These are phyloP conservation scores for Brachyistius frenatus DNA, from an alignment of 2,113 vertebrate genomes.

Conservation along the genomic window DNA sequence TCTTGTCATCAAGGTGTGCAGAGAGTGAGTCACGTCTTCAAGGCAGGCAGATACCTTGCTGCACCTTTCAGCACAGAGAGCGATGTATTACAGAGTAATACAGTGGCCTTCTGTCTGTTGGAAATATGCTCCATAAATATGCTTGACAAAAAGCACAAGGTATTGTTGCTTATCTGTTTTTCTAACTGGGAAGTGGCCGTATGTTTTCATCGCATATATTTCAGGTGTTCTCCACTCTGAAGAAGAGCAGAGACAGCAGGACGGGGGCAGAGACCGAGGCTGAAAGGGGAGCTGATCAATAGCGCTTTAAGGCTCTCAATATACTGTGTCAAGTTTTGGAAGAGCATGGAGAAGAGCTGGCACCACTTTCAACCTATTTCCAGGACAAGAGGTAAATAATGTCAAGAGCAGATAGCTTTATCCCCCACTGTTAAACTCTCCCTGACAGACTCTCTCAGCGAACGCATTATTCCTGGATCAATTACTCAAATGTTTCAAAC, in stretches of 20 bases:
- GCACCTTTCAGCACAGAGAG: constrained; percentile 38
- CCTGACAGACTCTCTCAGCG: constrained; percentile 55
- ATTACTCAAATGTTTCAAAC: constrained; percentile 26
- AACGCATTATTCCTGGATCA: constrained; percentile 32
- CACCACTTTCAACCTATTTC: constrained; percentile 84
- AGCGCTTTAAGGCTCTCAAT: constrained; percentile 84
- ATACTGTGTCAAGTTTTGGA: constrained; percentile 83
- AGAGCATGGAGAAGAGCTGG: constrained; percentile 86
- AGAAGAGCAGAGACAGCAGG: constrained; percentile 47
- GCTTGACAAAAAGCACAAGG: constrained; percentile 31
- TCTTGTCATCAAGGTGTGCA: constrained; percentile 62
- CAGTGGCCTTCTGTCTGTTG: constrained; percentile 26
- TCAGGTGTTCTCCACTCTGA: constrained; percentile 12
- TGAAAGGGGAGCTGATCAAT: constrained; percentile 51
- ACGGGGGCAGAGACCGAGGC: constrained; percentile 64
- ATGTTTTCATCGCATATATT: constrained; percentile 21
- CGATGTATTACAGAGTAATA: constrained; percentile 24
- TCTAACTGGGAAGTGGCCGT: constrained; percentile 10
- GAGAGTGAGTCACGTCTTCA: constrained; percentile 63
- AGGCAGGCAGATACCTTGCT: constrained; percentile 48
- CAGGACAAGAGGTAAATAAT: constrained; percentile 70
- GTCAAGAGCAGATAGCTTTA: constrained; percentile 55
- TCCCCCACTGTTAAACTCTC: constrained; percentile 62
- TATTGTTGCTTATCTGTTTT: constrained; percentile 14
- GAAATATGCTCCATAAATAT: constrained; percentile 45